These are phyloP conservation scores for Argyrosomus japonicus DNA, from an alignment of 2,113 vertebrate genomes.

Conservation along the genomic window DNA sequence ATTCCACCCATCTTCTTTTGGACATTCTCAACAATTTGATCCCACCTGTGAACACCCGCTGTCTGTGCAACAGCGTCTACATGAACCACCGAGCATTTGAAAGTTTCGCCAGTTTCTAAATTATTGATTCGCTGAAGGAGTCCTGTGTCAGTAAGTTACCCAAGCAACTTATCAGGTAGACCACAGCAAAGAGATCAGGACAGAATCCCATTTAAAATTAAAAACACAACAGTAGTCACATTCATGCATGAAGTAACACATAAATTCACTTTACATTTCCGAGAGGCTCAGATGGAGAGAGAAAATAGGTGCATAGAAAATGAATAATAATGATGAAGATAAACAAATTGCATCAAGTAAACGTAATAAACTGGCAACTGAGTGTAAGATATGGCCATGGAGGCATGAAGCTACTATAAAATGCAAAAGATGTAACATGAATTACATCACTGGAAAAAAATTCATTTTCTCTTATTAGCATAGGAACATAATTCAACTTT, in stretches of 20 bases:
- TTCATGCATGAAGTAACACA: background rate
- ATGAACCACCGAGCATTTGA: slow-evolving; percentile 70
- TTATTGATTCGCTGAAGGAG: slow-evolving; percentile 89
- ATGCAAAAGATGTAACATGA: background rate
- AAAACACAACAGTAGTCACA: slow-evolving; percentile 23
- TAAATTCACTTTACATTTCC: background rate
- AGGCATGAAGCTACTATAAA: background rate
- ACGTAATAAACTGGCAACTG: background rate
- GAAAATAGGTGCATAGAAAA: background rate
- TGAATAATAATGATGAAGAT: too few relatives aligned
- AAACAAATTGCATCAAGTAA: too few relatives aligned
- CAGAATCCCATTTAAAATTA: slow-evolving; percentile 32
- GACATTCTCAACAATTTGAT: slow-evolving; percentile 81
- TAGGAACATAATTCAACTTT: background rate
- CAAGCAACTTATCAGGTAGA: slow-evolving; percentile 75
- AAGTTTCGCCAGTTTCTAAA: slow-evolving; percentile 83
- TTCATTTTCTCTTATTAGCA: background rate
- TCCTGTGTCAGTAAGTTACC: slow-evolving; percentile 86
- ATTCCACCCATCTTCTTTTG: slow-evolving; percentile 87
- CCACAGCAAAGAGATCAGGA: slow-evolving; percentile 43
- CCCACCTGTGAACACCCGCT: slow-evolving; percentile 38
- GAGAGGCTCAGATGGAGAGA: background rate
- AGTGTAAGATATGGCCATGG: background rate
- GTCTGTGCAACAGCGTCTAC: slow-evolving; percentile 23
- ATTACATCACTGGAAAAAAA: background rate